phyloP scores from a whole-genome alignment of 1,140 invertebrate genomes.

The Stratiolaelaps scimitus region DNA sequence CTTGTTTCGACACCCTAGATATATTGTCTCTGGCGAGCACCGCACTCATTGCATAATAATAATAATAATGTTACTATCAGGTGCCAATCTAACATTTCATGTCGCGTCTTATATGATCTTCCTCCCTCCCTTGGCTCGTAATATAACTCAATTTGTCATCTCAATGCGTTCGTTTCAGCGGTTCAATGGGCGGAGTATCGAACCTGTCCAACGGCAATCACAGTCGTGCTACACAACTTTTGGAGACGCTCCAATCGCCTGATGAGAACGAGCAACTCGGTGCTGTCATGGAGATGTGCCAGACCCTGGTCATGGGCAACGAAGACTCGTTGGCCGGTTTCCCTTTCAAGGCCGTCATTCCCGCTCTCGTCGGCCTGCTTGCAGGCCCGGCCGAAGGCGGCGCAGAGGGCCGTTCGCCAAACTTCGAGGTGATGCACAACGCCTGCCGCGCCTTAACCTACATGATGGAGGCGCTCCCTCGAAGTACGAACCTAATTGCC shows the following conservation, averaged over 20 bases:
- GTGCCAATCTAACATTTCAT: too few species aligned
- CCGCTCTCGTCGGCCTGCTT: constrained; percentile 72
- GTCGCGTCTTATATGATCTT: not conserved
- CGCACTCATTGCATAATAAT: too few species aligned
- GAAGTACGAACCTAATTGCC: constrained; percentile 87
- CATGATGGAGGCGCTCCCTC: constrained; percentile 95
- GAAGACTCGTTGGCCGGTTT: constrained; percentile 96
- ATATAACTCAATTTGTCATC: too few species aligned
- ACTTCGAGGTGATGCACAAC: constrained; percentile 99
- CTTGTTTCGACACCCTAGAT: too few species aligned
- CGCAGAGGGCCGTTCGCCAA: constrained; percentile 52
- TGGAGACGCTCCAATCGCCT: constrained; percentile 79
- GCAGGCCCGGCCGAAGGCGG: constrained; percentile 50
- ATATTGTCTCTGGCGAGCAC: too few species aligned
- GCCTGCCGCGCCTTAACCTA: constrained; percentile 94
- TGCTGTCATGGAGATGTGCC: constrained; percentile 96
- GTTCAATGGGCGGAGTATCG: constrained; percentile 22
- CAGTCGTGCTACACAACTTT: constrained; percentile 63
- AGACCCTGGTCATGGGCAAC: constrained; percentile 97
- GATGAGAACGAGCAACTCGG: constrained; percentile 95
- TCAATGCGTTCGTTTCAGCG: not conserved
- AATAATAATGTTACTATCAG: too few species aligned
- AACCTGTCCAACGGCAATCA: constrained; percentile 12
- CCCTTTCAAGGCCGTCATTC: constrained; percentile 92
- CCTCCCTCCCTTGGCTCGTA: too few species aligned